Evolutionary conservation across 2,797 vertebrate genomes (phyloP).

Genomic region (Dryobates pubescens): DNA sequence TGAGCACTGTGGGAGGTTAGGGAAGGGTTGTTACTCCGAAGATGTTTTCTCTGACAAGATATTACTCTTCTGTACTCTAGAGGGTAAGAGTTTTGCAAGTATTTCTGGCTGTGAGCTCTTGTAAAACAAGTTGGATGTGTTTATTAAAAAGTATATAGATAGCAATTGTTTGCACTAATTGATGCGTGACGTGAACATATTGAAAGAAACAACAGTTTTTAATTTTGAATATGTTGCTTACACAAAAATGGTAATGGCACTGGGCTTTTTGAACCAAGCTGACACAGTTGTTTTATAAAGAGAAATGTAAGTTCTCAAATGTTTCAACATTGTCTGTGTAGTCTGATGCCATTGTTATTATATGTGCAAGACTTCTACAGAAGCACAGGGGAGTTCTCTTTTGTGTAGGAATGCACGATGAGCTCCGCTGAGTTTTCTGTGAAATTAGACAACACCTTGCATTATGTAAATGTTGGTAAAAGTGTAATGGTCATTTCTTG

Average conservation of each 20-base stretch:
- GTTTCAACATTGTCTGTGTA: background rate
- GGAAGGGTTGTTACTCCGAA: background rate
- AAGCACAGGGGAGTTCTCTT: background rate
- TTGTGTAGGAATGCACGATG: background rate
- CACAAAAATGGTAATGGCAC: background rate
- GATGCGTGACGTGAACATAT: background rate
- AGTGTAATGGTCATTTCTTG: background rate
- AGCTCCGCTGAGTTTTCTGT: background rate
- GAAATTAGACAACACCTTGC: background rate
- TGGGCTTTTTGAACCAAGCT: background rate
- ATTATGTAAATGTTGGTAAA: background rate
- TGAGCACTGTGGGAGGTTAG: background rate
- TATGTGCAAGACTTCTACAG: background rate
- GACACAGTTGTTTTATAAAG: background rate
- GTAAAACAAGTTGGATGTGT: background rate
- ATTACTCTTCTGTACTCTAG: background rate
- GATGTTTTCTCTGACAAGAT: background rate
- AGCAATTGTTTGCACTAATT: background rate
- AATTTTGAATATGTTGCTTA: background rate
- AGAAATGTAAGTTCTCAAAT: background rate
- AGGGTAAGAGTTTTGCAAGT: conserved; percentile 34
- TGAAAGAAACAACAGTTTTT: background rate
- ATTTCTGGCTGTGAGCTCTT: background rate
- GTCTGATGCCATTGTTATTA: background rate
- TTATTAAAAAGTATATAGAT: background rate